These are phyloP conservation scores for Scolanthus callimorphus DNA, from an alignment of 92 coral and sea anemone genomes.

Conservation along the genomic window DNA sequence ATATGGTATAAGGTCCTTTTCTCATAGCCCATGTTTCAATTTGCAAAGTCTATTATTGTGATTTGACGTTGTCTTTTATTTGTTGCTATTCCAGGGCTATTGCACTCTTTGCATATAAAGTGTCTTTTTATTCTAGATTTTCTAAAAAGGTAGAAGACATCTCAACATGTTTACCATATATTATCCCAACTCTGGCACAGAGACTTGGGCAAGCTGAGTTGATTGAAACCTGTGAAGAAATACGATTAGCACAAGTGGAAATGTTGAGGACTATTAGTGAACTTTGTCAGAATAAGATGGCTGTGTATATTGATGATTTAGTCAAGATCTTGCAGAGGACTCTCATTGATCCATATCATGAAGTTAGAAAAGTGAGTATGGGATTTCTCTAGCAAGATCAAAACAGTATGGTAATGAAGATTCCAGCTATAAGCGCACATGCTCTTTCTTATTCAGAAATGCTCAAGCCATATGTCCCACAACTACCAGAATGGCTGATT, in stretches of 20 bases:
- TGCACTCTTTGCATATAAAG: background rate
- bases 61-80: no score
- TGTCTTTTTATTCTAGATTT: constrained; percentile 23
- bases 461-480: no score
- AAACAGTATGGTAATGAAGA: no score
- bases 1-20: no score
- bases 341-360: constrained; percentile 90
- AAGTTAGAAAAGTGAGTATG: constrained; percentile 98
- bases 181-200: constrained; percentile 83
- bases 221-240: constrained; percentile 84
- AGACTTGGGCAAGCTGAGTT: constrained; percentile 91
- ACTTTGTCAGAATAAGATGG: constrained; percentile 66
- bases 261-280: constrained; percentile 52
- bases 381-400: background rate
- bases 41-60: no score
- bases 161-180: constrained; percentile 77
- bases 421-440: no score
- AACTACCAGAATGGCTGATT: no score
- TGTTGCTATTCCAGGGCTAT: no score
- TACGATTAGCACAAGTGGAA: constrained; percentile 66
- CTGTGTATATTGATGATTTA: constrained; percentile 83
- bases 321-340: constrained; percentile 86
- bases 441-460: no score
- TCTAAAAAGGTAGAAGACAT: constrained; percentile 59
- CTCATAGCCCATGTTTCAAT: no score